phyloP scores from a whole-genome alignment of 1,140 invertebrate species.

The Drosophila bifasciata region DNA sequence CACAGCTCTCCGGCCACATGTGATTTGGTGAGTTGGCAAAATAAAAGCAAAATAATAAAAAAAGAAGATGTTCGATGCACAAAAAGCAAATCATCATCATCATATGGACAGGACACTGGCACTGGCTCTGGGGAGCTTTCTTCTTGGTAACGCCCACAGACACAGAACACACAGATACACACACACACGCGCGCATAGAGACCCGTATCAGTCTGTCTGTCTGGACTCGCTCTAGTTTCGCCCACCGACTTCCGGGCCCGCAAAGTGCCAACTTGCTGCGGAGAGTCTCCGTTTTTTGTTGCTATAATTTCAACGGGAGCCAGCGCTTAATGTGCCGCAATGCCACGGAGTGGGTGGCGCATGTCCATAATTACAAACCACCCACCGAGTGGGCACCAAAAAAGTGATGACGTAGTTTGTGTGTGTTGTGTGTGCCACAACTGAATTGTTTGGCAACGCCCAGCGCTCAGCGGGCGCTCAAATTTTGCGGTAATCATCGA shows the following conservation, averaged over 20 bases:
- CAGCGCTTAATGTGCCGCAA: constrained; percentile 38
- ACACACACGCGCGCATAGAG: constrained; percentile 9
- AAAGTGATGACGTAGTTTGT: constrained; percentile 80
- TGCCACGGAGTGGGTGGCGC: constrained; percentile 53
- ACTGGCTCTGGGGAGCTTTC: constrained; percentile 44
- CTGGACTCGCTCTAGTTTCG: constrained; percentile 80
- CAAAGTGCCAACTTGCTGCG: constrained; percentile 59
- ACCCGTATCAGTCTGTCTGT: constrained; percentile 59
- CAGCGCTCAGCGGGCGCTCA: constrained; percentile 63
- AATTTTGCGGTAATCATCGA: constrained; percentile 67
- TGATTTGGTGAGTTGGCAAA: constrained; percentile 75
- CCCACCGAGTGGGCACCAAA: constrained; percentile 41
- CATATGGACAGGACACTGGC: constrained; percentile 34
- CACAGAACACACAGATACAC: background rate
- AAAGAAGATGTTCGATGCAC: constrained; percentile 55
- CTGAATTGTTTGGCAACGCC: constrained; percentile 79
- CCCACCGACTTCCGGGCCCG: constrained; percentile 75
- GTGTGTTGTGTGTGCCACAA: constrained; percentile 44
- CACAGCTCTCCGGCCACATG: constrained; percentile 17
- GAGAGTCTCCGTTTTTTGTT: constrained; percentile 51
- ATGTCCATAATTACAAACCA: constrained; percentile 78
- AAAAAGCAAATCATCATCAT: constrained; percentile 73
- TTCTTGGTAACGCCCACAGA: constrained; percentile 58
- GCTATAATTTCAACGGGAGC: constrained; percentile 41
- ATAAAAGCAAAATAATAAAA: constrained; percentile 64